A percentile compares a stretch with the other conserved stretches of the same genome.
Evolutionary conservation across 2,888 invertebrate genomes (phyloP).

Genomic region (Callimorpha dominula): DNA sequence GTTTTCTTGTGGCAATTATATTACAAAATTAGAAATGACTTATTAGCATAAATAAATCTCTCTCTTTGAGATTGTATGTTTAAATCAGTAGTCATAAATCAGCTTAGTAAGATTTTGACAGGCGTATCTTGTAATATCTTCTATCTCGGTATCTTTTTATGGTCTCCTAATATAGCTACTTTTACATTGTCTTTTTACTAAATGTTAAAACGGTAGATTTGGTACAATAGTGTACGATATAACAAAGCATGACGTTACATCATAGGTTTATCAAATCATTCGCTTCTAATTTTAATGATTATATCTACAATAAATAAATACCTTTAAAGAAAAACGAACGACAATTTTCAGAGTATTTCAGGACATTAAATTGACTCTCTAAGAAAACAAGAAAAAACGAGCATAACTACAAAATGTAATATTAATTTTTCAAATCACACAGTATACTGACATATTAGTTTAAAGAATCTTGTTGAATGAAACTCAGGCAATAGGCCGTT

Average conservation of each 20-base stretch:
- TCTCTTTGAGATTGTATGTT: not conserved
- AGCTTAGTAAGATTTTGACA: too few relatives aligned
- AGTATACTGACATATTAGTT: not conserved
- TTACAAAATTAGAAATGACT: not conserved
- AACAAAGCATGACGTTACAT: not conserved
- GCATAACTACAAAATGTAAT: not conserved
- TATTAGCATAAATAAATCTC: not conserved
- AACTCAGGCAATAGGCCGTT: not conserved
- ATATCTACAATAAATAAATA: not conserved
- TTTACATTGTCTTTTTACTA: too few relatives aligned
- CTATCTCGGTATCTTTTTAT: not conserved
- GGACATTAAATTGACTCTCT: too few relatives aligned
- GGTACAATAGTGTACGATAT: too few relatives aligned
- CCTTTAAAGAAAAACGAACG: too few relatives aligned
- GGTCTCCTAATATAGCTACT: too few relatives aligned
- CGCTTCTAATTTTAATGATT: not conserved
- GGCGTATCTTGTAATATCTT: too few relatives aligned
- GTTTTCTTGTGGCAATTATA: slow-evolving; percentile 6
- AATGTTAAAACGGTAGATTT: too few relatives aligned
- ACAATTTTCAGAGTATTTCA: too few relatives aligned
- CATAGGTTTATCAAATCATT: too few relatives aligned
- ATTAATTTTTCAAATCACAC: too few relatives aligned
- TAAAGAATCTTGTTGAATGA: not conserved
- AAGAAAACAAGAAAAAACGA: not conserved
- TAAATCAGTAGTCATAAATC: not conserved